Base-by-base conservation (phyloP, 2,113 vertebrate genomes). In the Notiomystis cincta region DNA sequence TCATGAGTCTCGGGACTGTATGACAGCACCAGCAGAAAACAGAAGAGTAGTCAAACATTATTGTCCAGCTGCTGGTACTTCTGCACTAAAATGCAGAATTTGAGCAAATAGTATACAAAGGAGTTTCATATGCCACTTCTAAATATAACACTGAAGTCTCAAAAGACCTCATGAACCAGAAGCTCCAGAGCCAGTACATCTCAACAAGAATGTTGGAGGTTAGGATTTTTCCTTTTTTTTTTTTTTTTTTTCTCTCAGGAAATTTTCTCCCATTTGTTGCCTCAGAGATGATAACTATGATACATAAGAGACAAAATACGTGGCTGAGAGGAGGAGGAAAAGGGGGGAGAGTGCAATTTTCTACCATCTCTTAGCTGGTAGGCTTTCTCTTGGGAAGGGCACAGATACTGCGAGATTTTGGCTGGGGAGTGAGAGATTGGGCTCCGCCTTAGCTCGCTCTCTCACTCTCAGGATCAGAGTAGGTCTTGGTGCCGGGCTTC, bases 381-480 rank as follows among this genome's bases (percentile, higher is more conserved):
- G 8, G 3, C 21, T 47, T 67, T 67, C 28, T 56, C 22, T 21
- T 16, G 35, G 40, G 28, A 38, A 67, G 13, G 27, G 19, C 37
- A 37, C 16, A 47, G 13, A 31, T 22, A 27, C 2, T 66, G 6
- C 11, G 17, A 47, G 28, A 23, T 38, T 73, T 45, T 28, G 48
- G 23, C 82, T 54, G 23, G 7, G 3, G 10, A 4, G 7, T 15
- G n/a, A 28, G 15, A 7, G 9, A 5, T 9, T 33, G 33, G 14
- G 9, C 38, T 62, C 3, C 0, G 28, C 22, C 38, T 37, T 23
- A 23, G 22, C 18, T 72, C 2, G 0, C 33, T 37, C 1, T 3
- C 27, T 33, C 18, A 17, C 17, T 27, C 17, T 22, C 11, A 14
- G 38, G 27, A 54, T 22, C 5, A 7, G 27, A 45, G 14, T 0